phyloP scores from a whole-genome alignment of 1,140 invertebrate genomes.

The Maconellicoccus hirsutus region DNA sequence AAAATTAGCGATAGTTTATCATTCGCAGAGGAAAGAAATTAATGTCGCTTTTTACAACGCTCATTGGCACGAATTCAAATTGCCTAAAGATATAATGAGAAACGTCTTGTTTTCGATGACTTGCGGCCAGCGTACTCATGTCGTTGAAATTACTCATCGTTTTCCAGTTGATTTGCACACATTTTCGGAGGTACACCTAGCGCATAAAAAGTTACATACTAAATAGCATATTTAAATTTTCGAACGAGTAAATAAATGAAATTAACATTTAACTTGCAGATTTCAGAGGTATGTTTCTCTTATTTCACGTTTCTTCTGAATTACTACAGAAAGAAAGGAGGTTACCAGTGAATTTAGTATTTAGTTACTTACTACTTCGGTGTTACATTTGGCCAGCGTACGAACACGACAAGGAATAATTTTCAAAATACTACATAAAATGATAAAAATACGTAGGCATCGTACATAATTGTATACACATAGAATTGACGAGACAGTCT shows the following conservation, averaged over 20 bases:
- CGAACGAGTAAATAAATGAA: not conserved
- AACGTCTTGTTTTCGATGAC: constrained; percentile 3
- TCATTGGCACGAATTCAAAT: constrained; percentile 15
- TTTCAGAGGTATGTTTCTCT: not conserved
- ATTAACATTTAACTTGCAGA: not conserved
- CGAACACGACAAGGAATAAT: too few relatives aligned
- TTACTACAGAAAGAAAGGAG: constrained; percentile 12
- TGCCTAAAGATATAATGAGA: not conserved
- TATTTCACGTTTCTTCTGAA: constrained; percentile 13
- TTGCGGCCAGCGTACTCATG: not conserved
- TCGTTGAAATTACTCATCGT: constrained; percentile 7
- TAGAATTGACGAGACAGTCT: too few relatives aligned
- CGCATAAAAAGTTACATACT: too few relatives aligned
- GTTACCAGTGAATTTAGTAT: not conserved
- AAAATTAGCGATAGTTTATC: too few relatives aligned
- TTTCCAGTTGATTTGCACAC: constrained; percentile 6
- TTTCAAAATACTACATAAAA: too few relatives aligned
- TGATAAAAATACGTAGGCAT: too few relatives aligned
- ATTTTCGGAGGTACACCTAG: constrained; percentile 11
- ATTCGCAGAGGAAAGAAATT: not conserved
- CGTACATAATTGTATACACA: too few relatives aligned
- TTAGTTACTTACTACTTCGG: too few relatives aligned
- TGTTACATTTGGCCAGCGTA: too few relatives aligned
- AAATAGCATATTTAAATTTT: too few relatives aligned
- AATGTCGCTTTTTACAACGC: constrained; percentile 12